Conservation (phyloP, 1,140 invertebrate genomes). For the Lordiphosa stackelbergi region DNA sequence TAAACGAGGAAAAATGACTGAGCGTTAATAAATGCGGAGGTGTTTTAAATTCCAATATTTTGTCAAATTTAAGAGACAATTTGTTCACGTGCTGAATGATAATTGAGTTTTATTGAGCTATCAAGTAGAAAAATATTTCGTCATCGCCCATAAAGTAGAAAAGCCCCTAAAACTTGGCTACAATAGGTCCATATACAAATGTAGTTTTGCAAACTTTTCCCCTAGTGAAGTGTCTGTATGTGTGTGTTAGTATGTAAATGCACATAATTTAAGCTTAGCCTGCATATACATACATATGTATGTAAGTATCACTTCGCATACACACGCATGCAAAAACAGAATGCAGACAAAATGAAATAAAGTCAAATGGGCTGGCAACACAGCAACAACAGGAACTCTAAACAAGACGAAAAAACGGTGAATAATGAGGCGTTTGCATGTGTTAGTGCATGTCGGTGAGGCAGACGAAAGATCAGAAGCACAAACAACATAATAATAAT, state of each 20-base stretch:
- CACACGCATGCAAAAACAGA: background rate
- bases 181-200: background rate
- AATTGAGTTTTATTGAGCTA: too few species aligned
- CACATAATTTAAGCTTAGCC: background rate
- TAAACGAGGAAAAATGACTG: too few species aligned
- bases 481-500: slow-evolving; percentile 15
- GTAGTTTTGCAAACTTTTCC: too few species aligned
- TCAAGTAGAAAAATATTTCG: too few species aligned
- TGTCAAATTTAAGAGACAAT: too few species aligned
- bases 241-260: background rate
- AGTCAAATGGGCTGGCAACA: background rate
- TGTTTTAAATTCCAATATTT: too few species aligned
- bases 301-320: background rate
- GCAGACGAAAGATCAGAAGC: slow-evolving; percentile 10
- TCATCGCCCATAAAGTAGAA: too few species aligned
- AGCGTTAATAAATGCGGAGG: too few species aligned
- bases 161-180: background rate
- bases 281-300: background rate
- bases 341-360: slow-evolving; percentile 4
- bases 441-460: slow-evolving; percentile 16
- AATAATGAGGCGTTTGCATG: slow-evolving; percentile 4
- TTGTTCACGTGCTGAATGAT: too few species aligned
- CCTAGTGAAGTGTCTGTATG: too few species aligned
- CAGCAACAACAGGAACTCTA: slow-evolving; percentile 19
- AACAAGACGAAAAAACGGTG: slow-evolving; percentile 5